Evolutionary conservation across 35 echinoderm and acorn worm genomes (phyloP).

Genomic region (Apostichopus parvimensis): DNA sequence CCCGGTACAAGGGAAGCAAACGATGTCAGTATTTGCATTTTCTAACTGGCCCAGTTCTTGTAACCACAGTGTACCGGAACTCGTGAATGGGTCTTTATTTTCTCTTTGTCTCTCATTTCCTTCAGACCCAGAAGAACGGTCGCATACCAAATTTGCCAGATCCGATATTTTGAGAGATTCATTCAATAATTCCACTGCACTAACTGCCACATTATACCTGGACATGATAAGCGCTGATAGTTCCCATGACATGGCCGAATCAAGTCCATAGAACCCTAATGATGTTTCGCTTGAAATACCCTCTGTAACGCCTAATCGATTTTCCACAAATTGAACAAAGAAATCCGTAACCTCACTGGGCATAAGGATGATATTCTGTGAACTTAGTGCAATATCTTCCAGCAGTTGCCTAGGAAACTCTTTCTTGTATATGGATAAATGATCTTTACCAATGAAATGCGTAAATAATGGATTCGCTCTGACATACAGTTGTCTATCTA

Average conservation of each 20-base stretch:
- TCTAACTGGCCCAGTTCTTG: not conserved
- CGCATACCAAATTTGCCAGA: not conserved
- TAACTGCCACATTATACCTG: not conserved
- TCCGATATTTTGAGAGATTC: not conserved
- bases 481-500: not conserved
- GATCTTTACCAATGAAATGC: not conserved
- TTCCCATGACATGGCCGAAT: conserved; percentile 32
- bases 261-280: conserved; percentile 3
- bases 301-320: not conserved
- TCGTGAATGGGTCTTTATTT: not conserved
- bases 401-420: not conserved
- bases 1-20: conserved; percentile 21
- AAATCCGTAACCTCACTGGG: not conserved
- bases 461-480: not conserved
- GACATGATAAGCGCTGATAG: not conserved
- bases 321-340: not conserved
- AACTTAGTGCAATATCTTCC: not conserved
- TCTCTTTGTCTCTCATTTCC: not conserved
- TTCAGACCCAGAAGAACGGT: not conserved
- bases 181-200: not conserved
- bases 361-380: not conserved
- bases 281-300: not conserved
- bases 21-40: not conserved
- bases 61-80: not conserved
- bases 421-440: not conserved